Percentiles rank a stretch among this genome's conserved stretches.
These are phyloP conservation scores for Chalcis sispes DNA, from an alignment of 2,888 invertebrate genomes.

Conservation along the genomic window DNA sequence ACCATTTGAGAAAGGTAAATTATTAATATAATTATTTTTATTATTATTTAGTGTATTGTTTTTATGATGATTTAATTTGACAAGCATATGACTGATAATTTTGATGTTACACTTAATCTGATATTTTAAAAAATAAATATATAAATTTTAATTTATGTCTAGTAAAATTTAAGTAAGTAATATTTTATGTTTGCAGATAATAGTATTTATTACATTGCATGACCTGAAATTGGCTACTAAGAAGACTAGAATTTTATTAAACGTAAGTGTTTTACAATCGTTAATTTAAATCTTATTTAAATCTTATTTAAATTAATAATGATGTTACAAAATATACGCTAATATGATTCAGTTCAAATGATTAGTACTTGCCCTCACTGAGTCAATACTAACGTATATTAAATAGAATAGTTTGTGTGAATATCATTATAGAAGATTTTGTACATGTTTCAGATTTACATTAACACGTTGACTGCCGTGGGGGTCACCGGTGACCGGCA, in stretches of 20 bases:
- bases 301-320: constrained; percentile 31
- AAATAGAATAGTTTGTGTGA: neutral
- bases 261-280: constrained; percentile 33
- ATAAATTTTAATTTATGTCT: neutral
- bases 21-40: neutral
- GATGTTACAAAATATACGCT: constrained; percentile 70
- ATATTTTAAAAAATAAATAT: constrained; percentile 44
- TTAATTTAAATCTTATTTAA: neutral
- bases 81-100: constrained; percentile 72
- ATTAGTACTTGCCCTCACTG: constrained; percentile 72
- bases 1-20: neutral
- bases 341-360: constrained; percentile 67
- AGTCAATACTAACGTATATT: neutral
- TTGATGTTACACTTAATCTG: constrained; percentile 65
- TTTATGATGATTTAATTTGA: constrained; percentile 67
- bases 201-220: too few species aligned
- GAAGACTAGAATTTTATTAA: too few species aligned
- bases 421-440: neutral
- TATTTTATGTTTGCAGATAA: constrained; percentile 9
- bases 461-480: too few species aligned
- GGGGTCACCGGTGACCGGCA: too few species aligned
- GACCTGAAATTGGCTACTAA: too few species aligned
- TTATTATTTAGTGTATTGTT: neutral
- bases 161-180: neutral
- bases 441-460: neutral